Base-by-base conservation (phyloP, 2,797 vertebrate genomes). In the Chelonia mydas region DNA sequence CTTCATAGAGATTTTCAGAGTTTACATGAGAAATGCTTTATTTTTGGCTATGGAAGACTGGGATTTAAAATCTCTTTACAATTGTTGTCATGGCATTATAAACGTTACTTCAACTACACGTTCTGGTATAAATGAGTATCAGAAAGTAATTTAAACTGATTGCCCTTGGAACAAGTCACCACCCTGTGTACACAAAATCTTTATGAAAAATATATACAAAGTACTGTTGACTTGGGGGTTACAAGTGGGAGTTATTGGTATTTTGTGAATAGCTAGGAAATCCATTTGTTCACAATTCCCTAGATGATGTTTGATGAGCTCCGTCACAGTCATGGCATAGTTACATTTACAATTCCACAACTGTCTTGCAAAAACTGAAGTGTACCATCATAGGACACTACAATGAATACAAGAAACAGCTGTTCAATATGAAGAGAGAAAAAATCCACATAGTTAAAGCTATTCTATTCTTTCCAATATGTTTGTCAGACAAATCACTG, bases 391-490 rank as follows among this genome's bases (percentile, higher is more conserved):
- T 87, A 92, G 88, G 74, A 94, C 2, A 8, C 25, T n/a, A 94
- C 12, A 96, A 83, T 92, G 89, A 94, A 89, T 76, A 93, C 83
- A 79, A 96, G 87, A 87, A 91, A n/a, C 51, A 97, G 94, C 90
- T 97, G 89, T 88, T 93, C 88, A 89, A 49, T 2, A 95, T 83
- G 82, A 95, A 86, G 77, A 90, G 86, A 96, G 94, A 86, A 57
- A 33, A 97, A 93, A 54, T 94, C 85, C 88, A 95, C 81, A 84
- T 4, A 90, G 90, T 88, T 53, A 87, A 85, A 96, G 81, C 76
- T 82, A 92, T 59, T 93, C 85, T 74, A 93, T 95, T 98, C 95
- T 97, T 97, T 84, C 92, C 81, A 97, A 19, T 80, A 95, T 81
- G 89, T 93, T 47, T 92, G 82, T 65, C 81, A 97, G 80, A 96